Evolutionary conservation across 2,113 vertebrate genomes (phyloP).

Genomic region (Pelecanoides urinatrix): DNA sequence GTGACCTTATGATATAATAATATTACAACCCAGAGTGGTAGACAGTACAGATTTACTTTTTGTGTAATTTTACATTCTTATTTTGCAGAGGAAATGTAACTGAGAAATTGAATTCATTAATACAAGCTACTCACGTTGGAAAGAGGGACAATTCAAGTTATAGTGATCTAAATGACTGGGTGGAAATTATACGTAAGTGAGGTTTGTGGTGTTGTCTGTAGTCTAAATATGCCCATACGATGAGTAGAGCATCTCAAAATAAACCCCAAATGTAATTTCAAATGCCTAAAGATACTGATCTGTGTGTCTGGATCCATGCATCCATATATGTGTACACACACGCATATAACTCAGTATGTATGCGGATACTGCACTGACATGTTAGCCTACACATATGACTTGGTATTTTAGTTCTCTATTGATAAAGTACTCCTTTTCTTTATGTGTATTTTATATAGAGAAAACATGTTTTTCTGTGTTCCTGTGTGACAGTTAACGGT

Average conservation of each 20-base stretch:
- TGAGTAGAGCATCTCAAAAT: not conserved
- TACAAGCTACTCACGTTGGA: constrained; percentile 77
- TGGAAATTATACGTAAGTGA: constrained; percentile 84
- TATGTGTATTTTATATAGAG: not conserved
- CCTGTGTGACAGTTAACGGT: not conserved
- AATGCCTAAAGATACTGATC: not conserved
- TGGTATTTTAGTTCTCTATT: not conserved
- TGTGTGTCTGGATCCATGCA: not conserved
- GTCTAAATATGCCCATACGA: not conserved
- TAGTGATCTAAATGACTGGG: constrained; percentile 76
- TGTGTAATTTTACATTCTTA: not conserved
- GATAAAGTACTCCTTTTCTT: not conserved
- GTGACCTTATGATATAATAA: not conserved
- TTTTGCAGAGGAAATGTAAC: constrained; percentile 76
- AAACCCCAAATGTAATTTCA: not conserved
- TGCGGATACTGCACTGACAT: not conserved
- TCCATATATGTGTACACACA: not conserved
- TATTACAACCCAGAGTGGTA: not conserved
- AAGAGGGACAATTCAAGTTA: constrained; percentile 78
- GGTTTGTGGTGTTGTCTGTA: not conserved
- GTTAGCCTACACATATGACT: not conserved
- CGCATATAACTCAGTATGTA: accelerated
- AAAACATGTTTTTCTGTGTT: not conserved
- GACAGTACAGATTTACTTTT: not conserved
- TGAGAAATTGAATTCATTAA: constrained; percentile 70